Percentiles rank a stretch among this genome's conserved stretches.
Evolutionary conservation across 2,113 vertebrate species (phyloP).

Genomic region (Dromas ardeola): DNA sequence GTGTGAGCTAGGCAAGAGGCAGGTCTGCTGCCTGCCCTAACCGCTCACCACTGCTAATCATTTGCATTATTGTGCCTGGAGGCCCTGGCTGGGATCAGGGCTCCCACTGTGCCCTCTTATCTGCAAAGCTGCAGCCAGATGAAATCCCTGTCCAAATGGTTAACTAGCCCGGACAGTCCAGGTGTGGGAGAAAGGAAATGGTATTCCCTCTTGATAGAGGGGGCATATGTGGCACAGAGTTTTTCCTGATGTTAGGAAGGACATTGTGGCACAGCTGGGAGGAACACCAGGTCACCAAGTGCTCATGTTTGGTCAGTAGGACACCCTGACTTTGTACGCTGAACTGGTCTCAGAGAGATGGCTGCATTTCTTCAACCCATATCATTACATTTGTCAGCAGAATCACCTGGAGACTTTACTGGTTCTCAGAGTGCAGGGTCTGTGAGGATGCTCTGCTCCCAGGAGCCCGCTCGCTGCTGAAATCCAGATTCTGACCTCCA

Average conservation of each 20-base stretch:
- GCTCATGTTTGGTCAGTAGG: not conserved
- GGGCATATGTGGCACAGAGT: not conserved
- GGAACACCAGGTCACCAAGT: not conserved
- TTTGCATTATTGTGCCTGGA: not conserved
- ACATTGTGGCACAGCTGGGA: not conserved
- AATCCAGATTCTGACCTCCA: not conserved
- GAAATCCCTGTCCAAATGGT: not conserved
- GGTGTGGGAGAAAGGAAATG: not conserved
- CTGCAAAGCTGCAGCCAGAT: conserved; percentile 6
- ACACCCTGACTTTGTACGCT: not conserved
- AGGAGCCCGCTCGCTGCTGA: not conserved
- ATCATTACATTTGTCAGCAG: not conserved
- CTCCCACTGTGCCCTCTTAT: not conserved
- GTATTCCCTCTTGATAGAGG: not conserved
- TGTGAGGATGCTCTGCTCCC: not conserved
- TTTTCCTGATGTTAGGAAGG: not conserved
- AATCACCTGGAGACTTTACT: not conserved
- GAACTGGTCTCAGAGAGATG: not conserved
- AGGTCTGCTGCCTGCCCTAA: not conserved
- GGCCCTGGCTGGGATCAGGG: not conserved
- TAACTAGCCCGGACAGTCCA: not conserved
- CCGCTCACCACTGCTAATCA: not conserved
- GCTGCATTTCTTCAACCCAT: not conserved
- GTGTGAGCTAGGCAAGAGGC: not conserved
- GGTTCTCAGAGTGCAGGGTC: not conserved